Evolutionary conservation across 2,113 vertebrate genomes (phyloP), one percentile per base, ranked within the genome.

Genomic region (Sitta europaea): DNA sequence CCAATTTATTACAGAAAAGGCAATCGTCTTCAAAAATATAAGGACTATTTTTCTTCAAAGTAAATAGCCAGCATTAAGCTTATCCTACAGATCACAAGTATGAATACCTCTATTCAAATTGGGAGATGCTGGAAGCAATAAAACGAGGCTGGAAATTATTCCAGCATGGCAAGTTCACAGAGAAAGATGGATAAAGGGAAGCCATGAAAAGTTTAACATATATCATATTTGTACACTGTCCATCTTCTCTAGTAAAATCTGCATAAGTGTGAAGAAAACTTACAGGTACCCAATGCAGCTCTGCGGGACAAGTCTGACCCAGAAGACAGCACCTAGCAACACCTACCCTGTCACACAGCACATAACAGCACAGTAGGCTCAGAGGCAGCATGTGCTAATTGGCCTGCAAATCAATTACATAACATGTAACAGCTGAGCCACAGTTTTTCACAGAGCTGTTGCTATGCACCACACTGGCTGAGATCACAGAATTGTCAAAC

Each of bases 251-350:
- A 74, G 35, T 21, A 63, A 28, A 79, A 75, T 12, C 19, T 43
- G 18, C 24, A 18, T 43, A 95, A 73, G 15, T 5, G 5, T 51
- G 29, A 83, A 75, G 28, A 74, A 79, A 71, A 36, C 17, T 59
- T 72, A 42, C 0, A 7, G n/a, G 51, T 6, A 47, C 2, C 24
- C 22, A 23, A 2, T 12, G 36, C 31, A 12, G 48, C 51, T 80
- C 24, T 84, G 63, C 7, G 22, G 50, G 15, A 33, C 33, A 68
- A 72, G 13, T 63, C 33, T 88, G 29, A 76, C 16, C 8, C 23
- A 55, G 40, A 81, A 65, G 45, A 36, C 45, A 72, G 11, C 3
- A 76, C 11, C 7, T 33, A 73, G 65, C 38, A 80, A 73, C 20
- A 68, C 13, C 35, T 28, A n/a, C 10, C 65, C 50, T 3, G 19